A percentile compares a stretch with the other conserved stretches of the same genome.
Conservation (phyloP, 2,797 vertebrate genomes). For the Linurgus olivaceus region DNA sequence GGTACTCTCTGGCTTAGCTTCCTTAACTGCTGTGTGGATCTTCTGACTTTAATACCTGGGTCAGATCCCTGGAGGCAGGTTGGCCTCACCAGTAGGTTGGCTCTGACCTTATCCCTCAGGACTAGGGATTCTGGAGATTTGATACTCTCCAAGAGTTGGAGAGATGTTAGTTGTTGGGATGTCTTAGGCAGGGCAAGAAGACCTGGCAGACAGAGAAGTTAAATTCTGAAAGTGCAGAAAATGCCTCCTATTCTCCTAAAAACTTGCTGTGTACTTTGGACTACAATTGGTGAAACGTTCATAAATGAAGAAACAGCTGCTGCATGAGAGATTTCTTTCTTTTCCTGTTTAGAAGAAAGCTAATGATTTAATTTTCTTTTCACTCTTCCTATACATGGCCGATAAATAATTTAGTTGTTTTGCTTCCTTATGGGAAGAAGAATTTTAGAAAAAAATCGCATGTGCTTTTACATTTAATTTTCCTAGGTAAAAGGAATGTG, state of each 20-base stretch:
- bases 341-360: slow-evolving; percentile 9
- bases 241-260: not conserved
- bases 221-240: not conserved
- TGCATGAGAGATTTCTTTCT: not conserved
- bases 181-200: rapidly evolving
- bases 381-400: not conserved
- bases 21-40: not conserved
- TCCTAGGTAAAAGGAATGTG: not conserved
- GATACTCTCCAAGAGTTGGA: not conserved
- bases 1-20: not conserved
- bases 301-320: not conserved
- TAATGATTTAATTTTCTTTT: slow-evolving; percentile 53
- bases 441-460: not conserved
- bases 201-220: not conserved
- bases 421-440: slow-evolving; percentile 15
- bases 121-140: not conserved
- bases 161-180: not conserved
- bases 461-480: slow-evolving; percentile 33
- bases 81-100: not conserved
- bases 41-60: not conserved
- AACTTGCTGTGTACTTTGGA: not conserved
- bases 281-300: not conserved
- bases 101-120: not conserved
- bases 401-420: slow-evolving; percentile 55
- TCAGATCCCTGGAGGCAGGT: not conserved